Evolutionary conservation across 1,140 invertebrate genomes (phyloP), one percentile per base, ranked within the genome.

Genomic region (Pseudachorutes palmiensis): DNA sequence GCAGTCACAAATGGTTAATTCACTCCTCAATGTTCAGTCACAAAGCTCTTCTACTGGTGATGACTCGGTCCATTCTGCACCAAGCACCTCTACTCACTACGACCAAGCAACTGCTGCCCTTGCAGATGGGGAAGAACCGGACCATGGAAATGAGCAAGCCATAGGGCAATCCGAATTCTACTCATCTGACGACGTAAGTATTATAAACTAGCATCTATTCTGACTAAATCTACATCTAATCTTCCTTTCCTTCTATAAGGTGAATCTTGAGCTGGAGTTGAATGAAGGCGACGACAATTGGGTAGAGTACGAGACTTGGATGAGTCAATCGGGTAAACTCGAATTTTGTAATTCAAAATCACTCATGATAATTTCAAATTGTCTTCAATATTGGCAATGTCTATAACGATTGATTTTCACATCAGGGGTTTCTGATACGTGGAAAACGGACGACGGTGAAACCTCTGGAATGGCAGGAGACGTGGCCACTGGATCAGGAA

Each of bases 11-110:
- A 41, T 41, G 36, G 36, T 41, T 41, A 22, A 55, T 24, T 22
- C 51, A 55, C 51, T 55, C 24, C 51, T 55, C 51, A 26, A 55
- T 55, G 51, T 55, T 22, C 51, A 55, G 24, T 19, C 36, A n/a
- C n/a, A n/a, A n/a, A n/a, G n/a, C n/a, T n/a, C n/a, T n/a, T n/a
- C n/a, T n/a, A n/a, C n/a, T n/a, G n/a, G n/a, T 19, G 9, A 19
- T 12, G 51, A 55, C 24, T 22, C 51, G 3, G 3, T 55, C 5
- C 51, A 14, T 16, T 55, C 51, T 5, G 24, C 36, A 41, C 36
- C 5, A 19, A 5, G 51, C 24, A 55, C 51, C 51, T 55, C 14
- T 55, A 9, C n/a, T n/a, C n/a, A n/a, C n/a, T n/a, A n/a, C n/a
- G n/a, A 24, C 12, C 24, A 16, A 5, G 36, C 19, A 41, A 5